Conservation (phyloP, 2,113 vertebrate genomes). For the Riparia riparia region DNA sequence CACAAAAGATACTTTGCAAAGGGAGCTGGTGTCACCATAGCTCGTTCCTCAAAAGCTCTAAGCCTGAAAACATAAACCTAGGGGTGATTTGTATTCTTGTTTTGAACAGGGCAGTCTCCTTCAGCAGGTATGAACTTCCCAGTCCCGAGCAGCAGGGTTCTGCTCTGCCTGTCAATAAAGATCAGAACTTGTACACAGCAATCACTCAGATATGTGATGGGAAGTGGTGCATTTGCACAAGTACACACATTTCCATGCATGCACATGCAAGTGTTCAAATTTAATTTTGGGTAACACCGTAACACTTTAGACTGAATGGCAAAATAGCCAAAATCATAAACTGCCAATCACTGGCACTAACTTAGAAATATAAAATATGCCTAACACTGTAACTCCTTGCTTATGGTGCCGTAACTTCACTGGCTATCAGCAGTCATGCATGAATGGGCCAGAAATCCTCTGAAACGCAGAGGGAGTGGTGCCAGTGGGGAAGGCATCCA, state of each 20-base stretch:
- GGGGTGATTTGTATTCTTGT: background rate
- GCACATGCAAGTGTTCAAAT: background rate
- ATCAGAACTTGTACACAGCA: background rate
- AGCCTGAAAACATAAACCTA: background rate
- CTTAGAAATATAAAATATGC: background rate
- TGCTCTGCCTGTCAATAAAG: background rate
- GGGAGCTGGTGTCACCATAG: rapidly evolving
- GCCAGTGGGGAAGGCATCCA: background rate
- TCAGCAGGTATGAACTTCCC: rapidly evolving
- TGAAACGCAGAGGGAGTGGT: background rate
- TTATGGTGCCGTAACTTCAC: background rate
- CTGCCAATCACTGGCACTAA: background rate
- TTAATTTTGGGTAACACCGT: background rate
- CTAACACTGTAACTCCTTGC: background rate
- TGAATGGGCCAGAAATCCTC: background rate
- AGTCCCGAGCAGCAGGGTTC: background rate
- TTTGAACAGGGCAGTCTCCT: background rate
- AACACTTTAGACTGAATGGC: background rate
- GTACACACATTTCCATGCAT: rapidly evolving
- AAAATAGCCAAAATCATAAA: background rate
- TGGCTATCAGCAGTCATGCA: background rate
- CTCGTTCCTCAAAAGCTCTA: background rate
- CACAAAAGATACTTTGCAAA: background rate
- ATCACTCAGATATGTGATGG: rapidly evolving
- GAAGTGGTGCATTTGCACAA: background rate